Evolutionary conservation across 2,113 vertebrate species (phyloP).

Genomic region (Thryonomys swinderianus): DNA sequence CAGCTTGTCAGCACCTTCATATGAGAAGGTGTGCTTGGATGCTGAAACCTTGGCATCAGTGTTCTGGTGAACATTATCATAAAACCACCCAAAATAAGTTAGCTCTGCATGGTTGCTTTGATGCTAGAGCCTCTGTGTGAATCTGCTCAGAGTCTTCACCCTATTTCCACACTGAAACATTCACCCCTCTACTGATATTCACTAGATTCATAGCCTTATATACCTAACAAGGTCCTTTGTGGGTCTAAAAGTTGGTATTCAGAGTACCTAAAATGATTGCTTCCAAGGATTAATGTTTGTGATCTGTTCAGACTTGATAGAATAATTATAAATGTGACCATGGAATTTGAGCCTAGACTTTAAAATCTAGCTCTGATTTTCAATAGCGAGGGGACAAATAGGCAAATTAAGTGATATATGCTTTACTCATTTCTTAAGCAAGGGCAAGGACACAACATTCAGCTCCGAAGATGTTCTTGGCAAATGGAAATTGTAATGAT

Average conservation of each 20-base stretch:
- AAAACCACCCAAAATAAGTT: background rate
- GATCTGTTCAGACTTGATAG: background rate
- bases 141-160: background rate
- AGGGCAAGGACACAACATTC: background rate
- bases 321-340: background rate
- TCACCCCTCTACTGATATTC: background rate
- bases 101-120: background rate
- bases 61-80: background rate
- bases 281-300: background rate
- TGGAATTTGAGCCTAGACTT: background rate
- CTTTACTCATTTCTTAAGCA: constrained; percentile 29
- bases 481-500: background rate
- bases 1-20: background rate
- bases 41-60: background rate
- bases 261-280: background rate
- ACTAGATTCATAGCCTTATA: background rate
- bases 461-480: background rate
- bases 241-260: background rate
- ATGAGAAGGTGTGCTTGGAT: background rate
- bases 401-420: background rate
- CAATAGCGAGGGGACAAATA: background rate
- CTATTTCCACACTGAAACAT: background rate
- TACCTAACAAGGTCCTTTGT: background rate
- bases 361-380: background rate
- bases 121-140: background rate